Evolutionary conservation across 2,888 invertebrate species (phyloP), one percentile per base, ranked within the genome.

Genomic region (Patella ulyssiponensis): DNA sequence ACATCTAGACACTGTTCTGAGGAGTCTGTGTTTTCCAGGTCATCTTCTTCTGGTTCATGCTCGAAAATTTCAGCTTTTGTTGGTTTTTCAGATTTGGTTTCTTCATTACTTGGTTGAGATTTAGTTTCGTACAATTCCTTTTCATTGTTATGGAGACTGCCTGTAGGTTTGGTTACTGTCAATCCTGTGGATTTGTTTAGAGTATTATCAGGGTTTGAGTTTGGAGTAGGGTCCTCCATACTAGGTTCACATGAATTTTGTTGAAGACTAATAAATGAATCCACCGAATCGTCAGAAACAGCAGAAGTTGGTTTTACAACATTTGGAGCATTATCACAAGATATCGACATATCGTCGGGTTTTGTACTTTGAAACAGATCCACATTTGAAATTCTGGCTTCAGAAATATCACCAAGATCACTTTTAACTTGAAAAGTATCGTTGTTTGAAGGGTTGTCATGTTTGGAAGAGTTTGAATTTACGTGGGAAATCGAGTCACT

Each of bases 1-100:
- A 23, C 73, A 64, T 64, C 64, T 5, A 64, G 64, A 64, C 64
- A 14, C 27, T 33, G 71, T n/a, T 52, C 71, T 17, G 52, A 64
- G 23, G 64, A 64, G 23, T 64, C 64, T 11, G 23, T 23, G 11
- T 23, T 20, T 12, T 20, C 64, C 20, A 9, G 20, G 11, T 64
- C 64, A 1, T 64, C 64, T 12, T n/a, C 64, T 11, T 64, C 64
- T 64, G 64, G 64, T 23, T 64, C 64, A 64, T 64, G 64, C 11
- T 64, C 64, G 64, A 64, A 64, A 23, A 23, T 64, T 23, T 23
- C 23, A 11, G 20, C 64, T 20, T 64, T 20, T 20, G 23, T 15
- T 44, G 44, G 44, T 3, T 74, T 12, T 53, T 14, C 12, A 69
- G 12, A 15, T 11, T 64, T 64, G 9, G 64, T 64, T 12, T 20